Percentiles rank a stretch among this genome's conserved stretches.
Evolutionary conservation across 2,797 vertebrate species (phyloP).

Genomic region (Tenualosa thibaudeaui): DNA sequence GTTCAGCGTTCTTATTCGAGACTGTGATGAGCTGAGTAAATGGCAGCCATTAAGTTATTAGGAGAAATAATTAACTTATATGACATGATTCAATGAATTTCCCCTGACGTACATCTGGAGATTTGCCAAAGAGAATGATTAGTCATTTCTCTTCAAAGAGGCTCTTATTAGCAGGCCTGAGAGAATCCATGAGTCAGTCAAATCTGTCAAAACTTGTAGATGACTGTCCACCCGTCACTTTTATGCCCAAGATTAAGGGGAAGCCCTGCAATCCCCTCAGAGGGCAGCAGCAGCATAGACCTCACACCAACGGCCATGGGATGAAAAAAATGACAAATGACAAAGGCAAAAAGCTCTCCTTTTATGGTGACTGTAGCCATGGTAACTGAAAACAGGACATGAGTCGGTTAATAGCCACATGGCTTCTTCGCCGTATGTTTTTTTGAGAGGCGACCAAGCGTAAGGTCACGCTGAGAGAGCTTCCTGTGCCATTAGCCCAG

Average conservation of each 20-base stretch:
- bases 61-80: not conserved
- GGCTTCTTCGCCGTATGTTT: not conserved
- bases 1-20: not conserved
- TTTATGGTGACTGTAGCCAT: slow-evolving; percentile 3
- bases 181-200: not conserved
- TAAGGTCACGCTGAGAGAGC: not conserved
- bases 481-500: not conserved
- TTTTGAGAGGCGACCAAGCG: not conserved
- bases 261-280: too few species aligned
- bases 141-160: not conserved
- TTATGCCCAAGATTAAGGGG: not conserved
- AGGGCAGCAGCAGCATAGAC: not conserved
- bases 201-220: not conserved
- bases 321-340: not conserved
- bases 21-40: not conserved
- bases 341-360: not conserved
- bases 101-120: not conserved
- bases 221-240: not conserved
- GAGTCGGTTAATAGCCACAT: not conserved
- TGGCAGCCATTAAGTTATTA: not conserved
- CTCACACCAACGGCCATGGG: not conserved
- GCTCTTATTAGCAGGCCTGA: not conserved
- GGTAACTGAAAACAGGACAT: slow-evolving; percentile 14
- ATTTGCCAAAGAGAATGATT: not conserved
- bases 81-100: not conserved